Base-by-base conservation (phyloP, 2,113 vertebrate species). In the Garra rufa region DNA sequence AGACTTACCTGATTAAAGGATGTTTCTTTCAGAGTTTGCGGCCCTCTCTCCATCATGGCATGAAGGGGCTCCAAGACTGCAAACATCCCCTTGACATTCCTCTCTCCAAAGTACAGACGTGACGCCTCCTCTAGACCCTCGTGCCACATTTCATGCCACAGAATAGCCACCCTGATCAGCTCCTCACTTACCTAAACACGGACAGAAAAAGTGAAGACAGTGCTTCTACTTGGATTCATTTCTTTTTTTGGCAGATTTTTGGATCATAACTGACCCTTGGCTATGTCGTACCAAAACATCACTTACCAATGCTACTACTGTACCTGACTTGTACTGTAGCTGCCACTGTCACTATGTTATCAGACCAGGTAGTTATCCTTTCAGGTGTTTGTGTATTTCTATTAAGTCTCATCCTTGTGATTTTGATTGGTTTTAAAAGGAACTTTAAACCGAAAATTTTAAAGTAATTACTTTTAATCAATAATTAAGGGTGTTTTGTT, bases 131-230 rank as follows among this genome's bases (percentile, higher is more conserved):
- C 98, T 87, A 99, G 88, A 13, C 98, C 98, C 87, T 99, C 98
- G 0, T 99, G 98, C 98, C 98, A 99, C 98, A 99, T 99, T 93
- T 99, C 98, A 0, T 99, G 98, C 98, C 98, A 99, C 0, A 99
- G 92, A 89, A 99, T 99, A 89, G 98, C 98, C 82, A 99, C 98
- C 2, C 98, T 95, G 89, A 99, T 99, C 46, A 99, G 96, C 88
- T 99, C 98, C 89, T 99, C 98, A 0, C 98, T 99, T 92, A 99
- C 98, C 98, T 99, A 90, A 6, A 24, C 43, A 73, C 26, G 69
- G 24, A n/a, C 9, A 81, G 24, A 44, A 46, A 46, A 21, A 67
- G 19, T 44, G 21, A 43, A 6, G 8, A 75, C 1, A 11, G n/a
- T 26, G 7, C 28, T 19, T 67, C 15, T 34, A 19, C 28, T 34